Conservation (phyloP, 2,888 invertebrate genomes). For the Epinotia demarniana region DNA sequence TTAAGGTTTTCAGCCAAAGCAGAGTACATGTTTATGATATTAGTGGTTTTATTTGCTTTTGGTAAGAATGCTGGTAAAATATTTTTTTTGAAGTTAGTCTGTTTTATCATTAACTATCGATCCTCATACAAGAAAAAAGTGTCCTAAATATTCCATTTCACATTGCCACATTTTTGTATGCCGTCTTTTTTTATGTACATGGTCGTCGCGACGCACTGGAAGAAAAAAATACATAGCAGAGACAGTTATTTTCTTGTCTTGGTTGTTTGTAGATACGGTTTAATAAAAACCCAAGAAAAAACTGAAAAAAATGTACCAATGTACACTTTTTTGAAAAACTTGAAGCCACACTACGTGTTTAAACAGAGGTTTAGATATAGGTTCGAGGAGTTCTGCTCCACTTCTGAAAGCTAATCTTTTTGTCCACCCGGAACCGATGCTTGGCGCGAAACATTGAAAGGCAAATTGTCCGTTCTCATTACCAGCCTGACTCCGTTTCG, state of each 20-base stretch:
- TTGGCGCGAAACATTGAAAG: slow-evolving; percentile 9
- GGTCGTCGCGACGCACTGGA: no score
- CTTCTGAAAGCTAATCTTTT: background rate
- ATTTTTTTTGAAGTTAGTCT: no score
- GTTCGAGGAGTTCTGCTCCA: background rate
- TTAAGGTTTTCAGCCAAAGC: slow-evolving; percentile 1
- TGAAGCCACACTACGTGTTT: background rate
- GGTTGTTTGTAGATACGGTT: no score
- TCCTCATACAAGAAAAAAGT: no score
- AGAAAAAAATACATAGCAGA: no score
- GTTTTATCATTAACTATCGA: no score
- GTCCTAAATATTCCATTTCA: no score
- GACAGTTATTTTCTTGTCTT: no score
- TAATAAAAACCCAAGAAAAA: no score
- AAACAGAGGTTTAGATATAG: background rate
- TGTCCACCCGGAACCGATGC: background rate
- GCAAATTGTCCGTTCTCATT: slow-evolving; percentile 43
- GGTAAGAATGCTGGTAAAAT: background rate
- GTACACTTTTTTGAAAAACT: background rate
- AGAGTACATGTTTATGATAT: slow-evolving; percentile 5
- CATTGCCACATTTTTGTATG: no score
- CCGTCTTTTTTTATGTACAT: no score
- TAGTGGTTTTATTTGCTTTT: background rate
- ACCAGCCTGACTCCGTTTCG: slow-evolving; percentile 46
- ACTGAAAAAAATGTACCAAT: no score